Evolutionary conservation across 2,113 vertebrate genomes (phyloP).

Genomic region (Rhinichthys klamathensis): DNA sequence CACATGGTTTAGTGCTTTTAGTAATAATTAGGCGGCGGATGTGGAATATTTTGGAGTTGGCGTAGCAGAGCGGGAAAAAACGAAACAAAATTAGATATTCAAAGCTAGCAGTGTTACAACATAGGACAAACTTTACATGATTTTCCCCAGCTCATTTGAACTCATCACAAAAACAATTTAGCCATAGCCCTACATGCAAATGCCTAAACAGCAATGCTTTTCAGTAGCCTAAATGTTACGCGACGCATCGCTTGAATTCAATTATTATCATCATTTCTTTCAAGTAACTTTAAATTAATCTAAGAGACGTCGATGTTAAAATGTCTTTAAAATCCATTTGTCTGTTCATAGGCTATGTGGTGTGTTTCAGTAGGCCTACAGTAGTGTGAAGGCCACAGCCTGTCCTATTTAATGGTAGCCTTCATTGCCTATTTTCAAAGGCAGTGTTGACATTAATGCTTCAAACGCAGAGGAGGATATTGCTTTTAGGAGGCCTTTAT

Average conservation of each 20-base stretch:
- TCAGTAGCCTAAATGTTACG: neutral
- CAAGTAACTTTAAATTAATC: neutral
- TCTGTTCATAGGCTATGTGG: neutral
- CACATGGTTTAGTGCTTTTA: slow-evolving; percentile 66
- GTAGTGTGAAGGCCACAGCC: slow-evolving; percentile 51
- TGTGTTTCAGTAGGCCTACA: slow-evolving; percentile 17
- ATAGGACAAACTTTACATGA: slow-evolving; percentile 48
- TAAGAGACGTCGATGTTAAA: neutral
- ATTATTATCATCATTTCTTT: neutral
- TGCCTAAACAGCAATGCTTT: neutral
- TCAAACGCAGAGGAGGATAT: slow-evolving; percentile 58
- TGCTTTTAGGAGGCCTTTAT: slow-evolving; percentile 62
- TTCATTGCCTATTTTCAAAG: slow-evolving; percentile 48
- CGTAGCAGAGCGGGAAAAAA: slow-evolving; percentile 32
- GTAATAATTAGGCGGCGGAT: slow-evolving; percentile 68
- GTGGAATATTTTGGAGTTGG: slow-evolving; percentile 68
- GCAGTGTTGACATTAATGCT: slow-evolving; percentile 55
- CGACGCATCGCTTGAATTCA: neutral
- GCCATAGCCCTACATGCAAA: neutral
- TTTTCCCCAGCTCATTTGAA: neutral
- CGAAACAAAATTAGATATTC: slow-evolving; percentile 62
- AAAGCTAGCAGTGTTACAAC: slow-evolving; percentile 50
- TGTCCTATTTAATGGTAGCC: slow-evolving; percentile 42
- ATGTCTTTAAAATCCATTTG: neutral
- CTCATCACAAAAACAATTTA: neutral